Percentiles rank a stretch among this genome's conserved stretches.
Evolutionary conservation across 2,113 vertebrate genomes (phyloP).

Genomic region (Abramis brama): DNA sequence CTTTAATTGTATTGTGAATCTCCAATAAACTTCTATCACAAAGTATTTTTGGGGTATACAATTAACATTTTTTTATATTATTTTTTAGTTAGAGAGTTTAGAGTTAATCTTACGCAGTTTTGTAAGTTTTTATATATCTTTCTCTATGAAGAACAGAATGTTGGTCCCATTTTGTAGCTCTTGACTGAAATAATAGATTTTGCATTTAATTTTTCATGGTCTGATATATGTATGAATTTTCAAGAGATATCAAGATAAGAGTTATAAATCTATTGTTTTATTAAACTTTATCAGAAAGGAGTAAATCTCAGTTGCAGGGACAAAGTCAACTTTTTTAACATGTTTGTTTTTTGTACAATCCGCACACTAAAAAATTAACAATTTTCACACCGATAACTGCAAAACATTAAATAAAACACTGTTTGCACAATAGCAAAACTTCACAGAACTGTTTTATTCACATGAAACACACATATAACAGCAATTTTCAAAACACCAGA

Average conservation of each 20-base stretch:
- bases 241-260: neutral
- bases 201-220: neutral
- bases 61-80: too few species aligned
- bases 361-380: too few species aligned
- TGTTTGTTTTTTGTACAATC: neutral
- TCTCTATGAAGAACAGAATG: neutral
- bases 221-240: neutral
- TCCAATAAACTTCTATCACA: neutral
- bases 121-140: neutral
- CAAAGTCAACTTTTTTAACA: neutral
- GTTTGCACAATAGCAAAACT: neutral
- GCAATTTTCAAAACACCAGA: constrained; percentile 2
- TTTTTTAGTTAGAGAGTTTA: too few species aligned
- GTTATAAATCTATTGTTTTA: neutral
- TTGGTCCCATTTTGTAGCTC: neutral
- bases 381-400: neutral
- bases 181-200: neutral
- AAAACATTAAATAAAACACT: neutral
- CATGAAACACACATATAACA: neutral
- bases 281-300: neutral
- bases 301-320: neutral
- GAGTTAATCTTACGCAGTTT: neutral
- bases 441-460: neutral
- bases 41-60: too few species aligned
- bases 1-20: neutral